A percentile compares a stretch with the other conserved stretches of the same genome.
phyloP scores from a whole-genome alignment of 2,888 invertebrate species.

The Cheilosia vulpina region DNA sequence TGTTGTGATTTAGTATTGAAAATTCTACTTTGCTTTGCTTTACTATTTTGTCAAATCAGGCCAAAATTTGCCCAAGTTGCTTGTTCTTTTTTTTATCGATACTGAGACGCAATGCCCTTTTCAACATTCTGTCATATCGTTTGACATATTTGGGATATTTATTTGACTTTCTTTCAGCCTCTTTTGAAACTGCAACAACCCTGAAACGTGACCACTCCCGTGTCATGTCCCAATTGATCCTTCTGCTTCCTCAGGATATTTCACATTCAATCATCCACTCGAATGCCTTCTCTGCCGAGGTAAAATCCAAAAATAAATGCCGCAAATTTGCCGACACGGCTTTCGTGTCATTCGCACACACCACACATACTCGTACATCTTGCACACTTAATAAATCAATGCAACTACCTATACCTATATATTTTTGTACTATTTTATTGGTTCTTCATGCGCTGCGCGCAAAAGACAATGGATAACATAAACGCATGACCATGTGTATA shows the following conservation, averaged over 20 bases:
- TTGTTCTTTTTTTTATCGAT: too few species aligned
- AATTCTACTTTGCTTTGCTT: too few species aligned
- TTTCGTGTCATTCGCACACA: background rate
- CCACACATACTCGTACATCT: background rate
- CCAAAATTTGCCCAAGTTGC: too few species aligned
- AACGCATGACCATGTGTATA: slow-evolving; percentile 9
- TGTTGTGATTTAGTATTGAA: too few species aligned
- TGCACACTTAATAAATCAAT: slow-evolving; percentile 1
- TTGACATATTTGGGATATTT: too few species aligned
- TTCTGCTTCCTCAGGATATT: background rate
- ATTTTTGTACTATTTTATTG: slow-evolving; percentile 9
- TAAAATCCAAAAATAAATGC: background rate
- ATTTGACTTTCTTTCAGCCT: too few species aligned
- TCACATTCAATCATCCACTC: slow-evolving; percentile 8
- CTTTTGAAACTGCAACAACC: too few species aligned
- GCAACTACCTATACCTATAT: background rate
- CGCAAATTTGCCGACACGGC: slow-evolving; percentile 17
- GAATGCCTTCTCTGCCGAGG: background rate
- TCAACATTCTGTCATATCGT: too few species aligned
- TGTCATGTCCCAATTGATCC: background rate
- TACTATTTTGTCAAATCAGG: too few species aligned
- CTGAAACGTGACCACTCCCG: too few species aligned
- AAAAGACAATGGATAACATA: slow-evolving; percentile 28
- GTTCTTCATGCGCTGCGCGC: background rate
- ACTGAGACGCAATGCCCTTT: too few species aligned